Evolutionary conservation across 2,797 vertebrate genomes (phyloP), one percentile per base, ranked within the genome.

Genomic region (Mormyrus hasselquistii): DNA sequence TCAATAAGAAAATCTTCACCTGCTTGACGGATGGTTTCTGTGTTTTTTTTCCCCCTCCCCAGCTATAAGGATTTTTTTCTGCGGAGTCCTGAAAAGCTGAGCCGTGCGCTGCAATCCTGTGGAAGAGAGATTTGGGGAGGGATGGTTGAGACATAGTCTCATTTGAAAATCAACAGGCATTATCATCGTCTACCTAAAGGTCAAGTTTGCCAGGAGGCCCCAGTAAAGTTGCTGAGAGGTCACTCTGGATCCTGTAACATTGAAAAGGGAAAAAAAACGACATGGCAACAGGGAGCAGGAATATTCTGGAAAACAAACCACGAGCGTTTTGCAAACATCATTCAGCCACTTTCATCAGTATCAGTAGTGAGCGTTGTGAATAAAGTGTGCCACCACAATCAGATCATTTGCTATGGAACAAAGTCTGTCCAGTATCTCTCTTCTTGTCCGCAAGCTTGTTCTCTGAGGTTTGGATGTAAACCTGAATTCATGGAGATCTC

Each of bases 161-260:
- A 41, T 50, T 25, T 85, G 50, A 85, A 25, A 85, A 86, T 53
- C 83, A 86, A 55, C 89, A 87, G 55, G 88, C 86, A 2, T 8
- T 88, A 29, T 87, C 41, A 9, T 89, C 82, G 87, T n/a, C 50
- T 87, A 88, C 88, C 88, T 93, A 91, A 92, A 94, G 92, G 91
- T 93, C 89, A 90, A 89, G 89, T 90, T 89, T 88, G 65, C 83
- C 89, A 91, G 88, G 89, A 65, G 91, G 86, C 90, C 89, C 69
- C 87, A 6, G 9, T 53, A 86, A 91, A 93, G 92, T 94, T 92
- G 0, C 8, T 14, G 47, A 86, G 49, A 86, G 47, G 73, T 79
- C 49, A n/a, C 10, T 8, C 3, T 50, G 16, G 19, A 84, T 49
- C 4, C 82, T n/a, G 49, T 55, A 10, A 53, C n/a, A 55, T 2